Percentiles rank a stretch among this genome's conserved stretches.
These are phyloP conservation scores for Rhopilema esculentum DNA, from an alignment of 30 jellyfish, hydroid and myxozoan species.

Conservation along the genomic window DNA sequence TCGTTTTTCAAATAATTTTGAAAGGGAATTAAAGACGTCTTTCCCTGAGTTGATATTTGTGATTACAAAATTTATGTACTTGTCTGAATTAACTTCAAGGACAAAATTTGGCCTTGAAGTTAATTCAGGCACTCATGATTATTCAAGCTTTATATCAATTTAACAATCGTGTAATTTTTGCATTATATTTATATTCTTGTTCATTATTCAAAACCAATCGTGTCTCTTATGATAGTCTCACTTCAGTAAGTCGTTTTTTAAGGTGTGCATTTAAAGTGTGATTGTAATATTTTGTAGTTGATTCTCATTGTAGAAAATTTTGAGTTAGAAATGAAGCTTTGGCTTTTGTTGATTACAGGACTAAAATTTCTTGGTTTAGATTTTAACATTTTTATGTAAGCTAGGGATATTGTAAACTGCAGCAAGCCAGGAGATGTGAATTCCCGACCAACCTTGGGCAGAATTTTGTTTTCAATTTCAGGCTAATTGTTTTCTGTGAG, in stretches of 20 bases:
- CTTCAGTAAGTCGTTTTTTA: constrained; percentile 6
- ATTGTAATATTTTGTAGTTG: constrained; percentile 70
- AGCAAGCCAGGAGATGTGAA: neutral
- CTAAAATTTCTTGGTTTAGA: constrained; percentile 12
- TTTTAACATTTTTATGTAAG: constrained; percentile 48
- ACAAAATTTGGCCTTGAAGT: neutral
- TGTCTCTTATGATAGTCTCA: constrained; percentile 16
- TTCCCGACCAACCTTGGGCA: too few species aligned
- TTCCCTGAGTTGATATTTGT: neutral
- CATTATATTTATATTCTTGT: constrained; percentile 16
- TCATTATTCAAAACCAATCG: neutral
- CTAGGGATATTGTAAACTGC: constrained; percentile 6
- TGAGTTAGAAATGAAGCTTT: constrained; percentile 12
- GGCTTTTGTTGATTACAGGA: neutral
- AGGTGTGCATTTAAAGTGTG: constrained; percentile 61
- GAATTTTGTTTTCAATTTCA: too few species aligned
- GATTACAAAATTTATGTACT: neutral
- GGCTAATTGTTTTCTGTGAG: too few species aligned
- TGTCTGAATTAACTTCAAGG: too few species aligned
- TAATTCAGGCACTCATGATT: neutral
- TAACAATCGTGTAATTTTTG: neutral
- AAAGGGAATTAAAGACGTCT: neutral
- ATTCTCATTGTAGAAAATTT: constrained; percentile 43
- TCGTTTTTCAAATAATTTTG: neutral
- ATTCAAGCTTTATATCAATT: constrained; percentile 9